phyloP scores from a whole-genome alignment of 2,888 invertebrate species.

The Eupithecia subumbrata region DNA sequence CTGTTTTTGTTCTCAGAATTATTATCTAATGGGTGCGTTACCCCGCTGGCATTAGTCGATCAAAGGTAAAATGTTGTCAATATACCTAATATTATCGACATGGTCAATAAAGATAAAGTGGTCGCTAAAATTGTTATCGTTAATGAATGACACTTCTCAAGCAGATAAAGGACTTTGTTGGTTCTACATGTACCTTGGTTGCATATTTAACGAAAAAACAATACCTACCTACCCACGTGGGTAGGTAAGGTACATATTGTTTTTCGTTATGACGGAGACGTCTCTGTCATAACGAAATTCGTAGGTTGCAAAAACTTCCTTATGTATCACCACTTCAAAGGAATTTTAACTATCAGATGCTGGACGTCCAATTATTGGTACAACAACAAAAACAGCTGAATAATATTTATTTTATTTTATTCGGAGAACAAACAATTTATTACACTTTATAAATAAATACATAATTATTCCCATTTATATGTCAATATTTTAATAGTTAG shows the following conservation, averaged over 20 bases:
- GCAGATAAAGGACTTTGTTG: background rate
- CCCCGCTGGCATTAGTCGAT: background rate
- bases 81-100: background rate
- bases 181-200: background rate
- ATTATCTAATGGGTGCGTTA: slow-evolving; percentile 1
- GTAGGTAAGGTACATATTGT: no score
- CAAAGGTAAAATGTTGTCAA: background rate
- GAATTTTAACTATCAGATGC: background rate
- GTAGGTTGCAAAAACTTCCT: background rate
- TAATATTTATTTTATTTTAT: no score
- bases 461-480: no score
- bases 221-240: background rate
- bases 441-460: no score
- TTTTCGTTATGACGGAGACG: no score
- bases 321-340: background rate
- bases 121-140: background rate
- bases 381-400: no score
- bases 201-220: background rate
- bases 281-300: background rate
- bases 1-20: background rate
- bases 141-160: background rate
- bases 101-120: slow-evolving; percentile 5
- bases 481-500: no score
- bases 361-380: background rate
- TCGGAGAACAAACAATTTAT: no score